Evolutionary conservation across 1,140 invertebrate genomes (phyloP), one percentile per base, ranked within the genome.

Genomic region (Drosophila ironensis): DNA sequence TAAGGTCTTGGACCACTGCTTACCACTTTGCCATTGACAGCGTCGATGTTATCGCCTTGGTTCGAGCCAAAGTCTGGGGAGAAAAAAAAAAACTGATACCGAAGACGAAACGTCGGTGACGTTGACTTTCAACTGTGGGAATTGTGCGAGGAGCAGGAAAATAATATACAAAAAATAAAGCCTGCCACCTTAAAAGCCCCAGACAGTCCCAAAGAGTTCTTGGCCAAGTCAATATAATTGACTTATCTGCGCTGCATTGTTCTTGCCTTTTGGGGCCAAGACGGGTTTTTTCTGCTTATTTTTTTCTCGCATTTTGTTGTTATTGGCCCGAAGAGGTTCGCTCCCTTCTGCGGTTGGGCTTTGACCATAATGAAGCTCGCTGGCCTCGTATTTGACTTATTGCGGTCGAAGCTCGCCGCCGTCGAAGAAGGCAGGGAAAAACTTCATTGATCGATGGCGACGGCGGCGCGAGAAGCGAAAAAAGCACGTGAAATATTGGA

Each of bases 301-400:
- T 19, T 20, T 38, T 41, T 40, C 28, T 35, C 3, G n/a, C 33
- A 6, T 14, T 61, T 41, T 60, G 9, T 60, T 35, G 52, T 41
- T 57, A 60, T 60, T 42, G 33, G 63, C 54, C 61, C 28, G 42
- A 66, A 53, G 50, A 52, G 60, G 40, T 56, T 35, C 22, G 40
- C 61, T 57, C 66, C 48, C 24, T 47, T 52, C 72, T 77, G 77
- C 68, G 77, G 77, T 84, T 56, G 50, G 35, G 48, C 11, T 47
- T 27, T 24, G 20, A 37, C 33, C 60, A 84, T 84, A 84, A 84
- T 84, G 72, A 84, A 84, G 71, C 80, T 87, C 74, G 74, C 71
- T 80, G 80, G 80, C 80, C 80, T 80, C 74, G 66, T 68, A 67
- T 84, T 84, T 84, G 80, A 84, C 80, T 84, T 84, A 84, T 86